Percentiles rank a stretch among this genome's conserved stretches.
These are phyloP conservation scores for Parnassius smintheus DNA, from an alignment of 2,888 invertebrate species.

Conservation along the genomic window DNA sequence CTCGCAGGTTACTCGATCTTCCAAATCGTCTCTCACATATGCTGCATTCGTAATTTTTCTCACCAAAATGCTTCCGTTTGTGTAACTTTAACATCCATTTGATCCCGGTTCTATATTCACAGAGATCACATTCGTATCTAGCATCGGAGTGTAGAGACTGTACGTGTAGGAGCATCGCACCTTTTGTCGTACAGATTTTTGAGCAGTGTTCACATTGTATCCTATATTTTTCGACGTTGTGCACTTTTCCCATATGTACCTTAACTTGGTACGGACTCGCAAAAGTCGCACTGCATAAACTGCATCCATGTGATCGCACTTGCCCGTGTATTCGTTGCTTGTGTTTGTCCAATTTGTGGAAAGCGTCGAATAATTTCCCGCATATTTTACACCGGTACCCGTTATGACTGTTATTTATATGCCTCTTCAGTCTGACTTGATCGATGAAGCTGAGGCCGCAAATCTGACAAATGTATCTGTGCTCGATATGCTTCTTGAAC, in stretches of 20 bases:
- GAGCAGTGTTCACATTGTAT: conserved; percentile 67
- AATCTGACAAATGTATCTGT: conserved; percentile 57
- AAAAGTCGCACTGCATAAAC: conserved; percentile 49
- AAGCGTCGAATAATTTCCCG: conserved; percentile 62
- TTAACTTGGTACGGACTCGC: conserved; percentile 54
- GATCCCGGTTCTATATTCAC: conserved; percentile 57
- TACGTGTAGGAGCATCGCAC: conserved; percentile 75
- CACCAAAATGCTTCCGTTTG: conserved; percentile 71
- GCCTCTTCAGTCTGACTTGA: conserved; percentile 52
- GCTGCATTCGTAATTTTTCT: conserved; percentile 75
- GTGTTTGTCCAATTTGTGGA: conserved; percentile 51
- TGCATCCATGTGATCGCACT: conserved; percentile 45
- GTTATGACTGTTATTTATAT: conserved; percentile 50
- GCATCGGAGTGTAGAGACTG: conserved; percentile 69
- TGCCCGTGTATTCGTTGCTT: conserved; percentile 53
- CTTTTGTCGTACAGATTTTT: conserved; percentile 69
- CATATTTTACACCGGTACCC: conserved; percentile 58
- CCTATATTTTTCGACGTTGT: conserved; percentile 61
- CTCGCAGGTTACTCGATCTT: conserved; percentile 72
- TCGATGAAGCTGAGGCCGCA: conserved; percentile 60
- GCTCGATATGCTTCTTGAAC: conserved; percentile 57
- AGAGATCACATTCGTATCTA: conserved; percentile 56
- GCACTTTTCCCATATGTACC: conserved; percentile 64
- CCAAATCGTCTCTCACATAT: conserved; percentile 78
- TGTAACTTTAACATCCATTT: conserved; percentile 66